phyloP scores from a whole-genome alignment of 1,140 invertebrate genomes.

The Penaeus vannamei region DNA sequence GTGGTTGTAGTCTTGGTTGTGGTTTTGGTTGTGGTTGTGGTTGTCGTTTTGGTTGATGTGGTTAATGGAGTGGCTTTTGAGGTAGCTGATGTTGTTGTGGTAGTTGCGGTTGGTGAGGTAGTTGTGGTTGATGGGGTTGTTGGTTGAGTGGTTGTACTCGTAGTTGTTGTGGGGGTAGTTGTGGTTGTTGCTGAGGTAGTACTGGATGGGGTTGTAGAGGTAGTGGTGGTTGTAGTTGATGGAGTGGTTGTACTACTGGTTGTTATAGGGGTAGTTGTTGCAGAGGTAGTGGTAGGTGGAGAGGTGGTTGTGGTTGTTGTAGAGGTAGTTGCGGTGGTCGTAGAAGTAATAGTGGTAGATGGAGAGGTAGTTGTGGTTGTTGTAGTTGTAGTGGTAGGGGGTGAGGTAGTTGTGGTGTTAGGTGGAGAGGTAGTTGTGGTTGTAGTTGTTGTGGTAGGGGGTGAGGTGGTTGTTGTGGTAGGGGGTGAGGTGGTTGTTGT shows the following conservation, averaged over 20 bases:
- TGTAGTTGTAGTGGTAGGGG: conserved; percentile 12
- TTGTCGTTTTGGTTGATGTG: not conserved
- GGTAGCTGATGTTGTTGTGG: no score
- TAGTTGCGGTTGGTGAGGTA: no score
- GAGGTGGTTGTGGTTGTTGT: conserved; percentile 3
- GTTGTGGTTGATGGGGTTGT: no score
- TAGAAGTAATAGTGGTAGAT: not conserved
- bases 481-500: not conserved
- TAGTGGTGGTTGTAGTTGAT: conserved; percentile 20
- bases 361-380: conserved; percentile 19
- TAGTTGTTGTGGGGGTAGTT: no score
- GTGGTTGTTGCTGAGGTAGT: no score
- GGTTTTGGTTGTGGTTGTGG: not conserved
- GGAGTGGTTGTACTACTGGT: not conserved
- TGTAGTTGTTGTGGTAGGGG: not conserved
- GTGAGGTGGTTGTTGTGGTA: not conserved
- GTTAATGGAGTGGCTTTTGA: not conserved
- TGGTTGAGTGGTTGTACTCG: no score
- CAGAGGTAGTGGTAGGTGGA: conserved; percentile 26
- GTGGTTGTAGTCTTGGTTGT: not conserved
- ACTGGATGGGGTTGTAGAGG: not conserved
- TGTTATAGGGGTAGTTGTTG: not conserved
- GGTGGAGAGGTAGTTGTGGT: conserved; percentile 18
- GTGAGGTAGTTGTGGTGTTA: not conserved
- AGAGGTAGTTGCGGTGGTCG: not conserved